Evolutionary conservation across 2,797 vertebrate species (phyloP).

Genomic region (Macropus fuliginosus): DNA sequence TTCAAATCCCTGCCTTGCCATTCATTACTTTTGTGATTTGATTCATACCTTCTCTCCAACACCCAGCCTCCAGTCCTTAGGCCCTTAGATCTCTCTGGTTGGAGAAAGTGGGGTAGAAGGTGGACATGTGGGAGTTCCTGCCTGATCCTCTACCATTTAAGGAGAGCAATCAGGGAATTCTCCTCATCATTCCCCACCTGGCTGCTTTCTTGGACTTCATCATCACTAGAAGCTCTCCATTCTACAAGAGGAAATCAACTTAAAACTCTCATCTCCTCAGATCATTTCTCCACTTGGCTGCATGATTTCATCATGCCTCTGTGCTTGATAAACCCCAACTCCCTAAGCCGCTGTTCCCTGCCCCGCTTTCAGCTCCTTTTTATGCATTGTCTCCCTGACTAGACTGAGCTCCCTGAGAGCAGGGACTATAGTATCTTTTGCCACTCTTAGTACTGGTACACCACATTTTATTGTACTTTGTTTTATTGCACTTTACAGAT

Average conservation of each 20-base stretch:
- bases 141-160: not conserved
- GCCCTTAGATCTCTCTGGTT: not conserved
- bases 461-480: not conserved
- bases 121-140: not conserved
- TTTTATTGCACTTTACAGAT: too few species aligned
- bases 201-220: not conserved
- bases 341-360: rapidly evolving
- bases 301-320: not conserved
- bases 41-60: not conserved
- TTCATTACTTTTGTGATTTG: not conserved
- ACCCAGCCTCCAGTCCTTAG: rapidly evolving
- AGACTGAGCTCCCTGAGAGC: not conserved
- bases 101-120: not conserved
- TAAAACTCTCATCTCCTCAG: not conserved
- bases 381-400: not conserved
- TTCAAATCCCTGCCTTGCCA: not conserved
- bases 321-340: not conserved
- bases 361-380: not conserved
- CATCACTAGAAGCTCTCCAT: not conserved
- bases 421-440: not conserved
- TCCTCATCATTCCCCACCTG: not conserved
- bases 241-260: not conserved
- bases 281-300: not conserved
- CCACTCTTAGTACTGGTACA: not conserved
- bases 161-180: not conserved